phyloP scores from a whole-genome alignment of 2,797 vertebrate genomes.

The Aeoliscus strigatus region DNA sequence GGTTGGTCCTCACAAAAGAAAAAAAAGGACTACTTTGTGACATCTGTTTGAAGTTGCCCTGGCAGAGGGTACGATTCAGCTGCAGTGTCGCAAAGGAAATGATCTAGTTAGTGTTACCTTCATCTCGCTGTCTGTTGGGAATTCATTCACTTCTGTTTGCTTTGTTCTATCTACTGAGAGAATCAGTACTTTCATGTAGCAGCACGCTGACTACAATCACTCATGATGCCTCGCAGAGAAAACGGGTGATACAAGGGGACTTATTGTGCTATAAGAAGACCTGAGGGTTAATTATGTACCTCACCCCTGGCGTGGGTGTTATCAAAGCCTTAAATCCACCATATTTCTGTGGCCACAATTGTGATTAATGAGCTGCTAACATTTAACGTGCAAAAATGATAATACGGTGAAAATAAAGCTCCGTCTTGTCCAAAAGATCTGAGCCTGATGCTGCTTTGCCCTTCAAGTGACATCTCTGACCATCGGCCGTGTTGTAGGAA shows the following conservation, averaged over 20 bases:
- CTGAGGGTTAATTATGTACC: slow-evolving; percentile 46
- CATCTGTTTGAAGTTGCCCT: slow-evolving; percentile 43
- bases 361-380: slow-evolving; percentile 59
- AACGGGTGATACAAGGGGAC: not conserved
- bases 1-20: slow-evolving; percentile 18
- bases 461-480: slow-evolving; percentile 48
- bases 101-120: slow-evolving; percentile 56
- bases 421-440: slow-evolving; percentile 21
- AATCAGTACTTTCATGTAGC: slow-evolving; percentile 34
- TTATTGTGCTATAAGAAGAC: slow-evolving; percentile 4
- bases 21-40: slow-evolving; percentile 26
- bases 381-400: no score
- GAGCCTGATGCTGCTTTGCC: slow-evolving; percentile 14
- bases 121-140: slow-evolving; percentile 35
- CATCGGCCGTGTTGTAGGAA: slow-evolving; percentile 17
- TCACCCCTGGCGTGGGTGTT: slow-evolving; percentile 31
- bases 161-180: slow-evolving; percentile 40
- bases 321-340: slow-evolving; percentile 32
- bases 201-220: slow-evolving; percentile 10
- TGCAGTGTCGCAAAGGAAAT: slow-evolving; percentile 27
- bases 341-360: slow-evolving; percentile 20
- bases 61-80: slow-evolving; percentile 31
- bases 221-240: not conserved
- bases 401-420: slow-evolving; percentile 46
- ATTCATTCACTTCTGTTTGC: slow-evolving; percentile 23